Base-by-base conservation (phyloP, 2,888 invertebrate genomes). In the Tryphoninae sp. region DNA sequence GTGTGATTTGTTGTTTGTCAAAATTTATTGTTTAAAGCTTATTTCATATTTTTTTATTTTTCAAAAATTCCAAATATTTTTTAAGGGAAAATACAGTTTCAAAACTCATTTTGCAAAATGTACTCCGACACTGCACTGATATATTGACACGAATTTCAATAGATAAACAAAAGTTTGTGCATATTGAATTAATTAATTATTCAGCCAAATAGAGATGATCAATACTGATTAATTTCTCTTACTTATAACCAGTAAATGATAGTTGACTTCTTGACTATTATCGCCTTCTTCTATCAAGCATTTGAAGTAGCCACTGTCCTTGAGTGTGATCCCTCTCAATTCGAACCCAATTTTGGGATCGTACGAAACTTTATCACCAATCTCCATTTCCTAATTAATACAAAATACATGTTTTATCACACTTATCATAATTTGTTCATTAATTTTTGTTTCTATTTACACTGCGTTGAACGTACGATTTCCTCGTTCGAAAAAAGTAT, bases 331-430 rank as follows among this genome's bases (percentile, higher is more conserved):
- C 42, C 90, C 88, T 53, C 81, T 83, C 80, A 93, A 86, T 1
- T 81, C 90, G 86, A 92, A 93, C 86, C 94, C 94, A 84, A 90
- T 88, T 89, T 91, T 93, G 42, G 92, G 92, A 89, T 93, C 91
- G 87, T 89, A 94, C 40, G 85, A 86, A 62, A 87, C 42, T 74
- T 82, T 85, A 58, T 86, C 86, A 26, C 85, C 84, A 13, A 88
- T 82, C 89, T 92, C 89, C n/a, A 92, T n/a, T 13, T 53, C 61
- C 88, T 88, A 68, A 16, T 26, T 13, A 72, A 65, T 23, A 16
- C 16, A 59, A 19, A 19, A 19, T 19, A 55, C 33, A 33, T 6
- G 33, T 3, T 33, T 33, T 33, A 33, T 33, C 33, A 33, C 33
- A 33, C 6, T 33, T 55, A 19, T 55, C 55, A 19, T 45, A 9